Evolutionary conservation across 1,140 invertebrate species (phyloP).

Genomic region (Lycorma delicatula): DNA sequence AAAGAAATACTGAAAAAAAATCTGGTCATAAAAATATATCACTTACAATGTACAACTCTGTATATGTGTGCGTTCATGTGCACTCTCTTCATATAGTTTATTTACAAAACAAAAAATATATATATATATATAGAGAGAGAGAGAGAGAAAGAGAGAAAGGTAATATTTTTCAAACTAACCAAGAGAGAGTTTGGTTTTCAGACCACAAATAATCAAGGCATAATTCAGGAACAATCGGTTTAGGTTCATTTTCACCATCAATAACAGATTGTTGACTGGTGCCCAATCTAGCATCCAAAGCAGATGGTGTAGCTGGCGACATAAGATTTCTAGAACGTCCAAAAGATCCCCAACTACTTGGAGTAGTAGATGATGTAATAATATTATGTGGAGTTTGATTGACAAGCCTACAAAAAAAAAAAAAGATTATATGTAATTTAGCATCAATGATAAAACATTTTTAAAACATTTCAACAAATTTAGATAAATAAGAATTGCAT

Average conservation of each 20-base stretch:
- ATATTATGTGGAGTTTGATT: background rate
- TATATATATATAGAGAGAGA: too few relatives aligned
- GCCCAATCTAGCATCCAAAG: conserved; percentile 25
- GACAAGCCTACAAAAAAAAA: background rate
- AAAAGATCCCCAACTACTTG: background rate
- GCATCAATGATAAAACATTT: too few relatives aligned
- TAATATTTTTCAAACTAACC: too few relatives aligned
- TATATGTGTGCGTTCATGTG: background rate
- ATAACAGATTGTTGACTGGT: conserved; percentile 18
- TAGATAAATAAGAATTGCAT: too few relatives aligned
- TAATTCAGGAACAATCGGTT: conserved; percentile 70
- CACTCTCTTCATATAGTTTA: background rate
- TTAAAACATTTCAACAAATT: too few relatives aligned
- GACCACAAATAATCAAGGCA: conserved; percentile 86
- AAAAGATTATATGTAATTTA: background rate
- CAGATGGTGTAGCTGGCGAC: conserved; percentile 20
- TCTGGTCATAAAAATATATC: too few relatives aligned
- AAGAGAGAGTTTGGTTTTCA: conserved; percentile 50
- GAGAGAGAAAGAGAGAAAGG: too few relatives aligned
- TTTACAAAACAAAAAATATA: too few relatives aligned
- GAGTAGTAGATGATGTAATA: background rate
- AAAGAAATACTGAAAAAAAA: too few relatives aligned
- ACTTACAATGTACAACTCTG: too few relatives aligned
- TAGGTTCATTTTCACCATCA: conserved; percentile 38
- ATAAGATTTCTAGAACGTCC: too few relatives aligned